phyloP scores from a whole-genome alignment of 2,113 vertebrate species.

The Odocoileus virginianus region DNA sequence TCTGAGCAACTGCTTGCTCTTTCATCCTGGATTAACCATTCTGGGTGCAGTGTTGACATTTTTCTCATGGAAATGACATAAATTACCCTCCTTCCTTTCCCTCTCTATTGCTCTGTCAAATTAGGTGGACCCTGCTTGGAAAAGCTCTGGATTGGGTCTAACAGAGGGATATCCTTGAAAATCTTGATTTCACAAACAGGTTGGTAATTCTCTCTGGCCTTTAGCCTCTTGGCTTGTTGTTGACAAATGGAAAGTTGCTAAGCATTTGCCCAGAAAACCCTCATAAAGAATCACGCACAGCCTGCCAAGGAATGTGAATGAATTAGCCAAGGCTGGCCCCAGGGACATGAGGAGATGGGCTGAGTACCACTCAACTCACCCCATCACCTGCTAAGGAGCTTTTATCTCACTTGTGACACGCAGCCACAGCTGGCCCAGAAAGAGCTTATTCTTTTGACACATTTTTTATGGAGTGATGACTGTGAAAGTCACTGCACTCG shows the following conservation, averaged over 20 bases:
- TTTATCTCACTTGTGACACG: background rate
- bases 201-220: background rate
- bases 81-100: background rate
- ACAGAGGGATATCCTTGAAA: background rate
- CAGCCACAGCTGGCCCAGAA: background rate
- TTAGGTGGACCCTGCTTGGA: background rate
- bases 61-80: background rate
- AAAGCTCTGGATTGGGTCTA: background rate
- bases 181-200: background rate
- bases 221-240: background rate
- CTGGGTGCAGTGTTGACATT: background rate
- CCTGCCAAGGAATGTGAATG: background rate
- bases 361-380: background rate
- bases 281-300: background rate
- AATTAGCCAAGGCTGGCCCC: background rate
- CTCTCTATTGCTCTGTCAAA: background rate
- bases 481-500: background rate
- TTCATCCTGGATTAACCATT: background rate
- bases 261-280: background rate
- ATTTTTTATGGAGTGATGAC: background rate
- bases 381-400: background rate
- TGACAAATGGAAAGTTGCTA: constrained; percentile 18
- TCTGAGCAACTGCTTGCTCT: background rate
- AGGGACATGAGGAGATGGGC: background rate
- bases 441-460: background rate